These are phyloP conservation scores for Anguilla japonica DNA, from an alignment of 2,113 vertebrate genomes.

Conservation along the genomic window DNA sequence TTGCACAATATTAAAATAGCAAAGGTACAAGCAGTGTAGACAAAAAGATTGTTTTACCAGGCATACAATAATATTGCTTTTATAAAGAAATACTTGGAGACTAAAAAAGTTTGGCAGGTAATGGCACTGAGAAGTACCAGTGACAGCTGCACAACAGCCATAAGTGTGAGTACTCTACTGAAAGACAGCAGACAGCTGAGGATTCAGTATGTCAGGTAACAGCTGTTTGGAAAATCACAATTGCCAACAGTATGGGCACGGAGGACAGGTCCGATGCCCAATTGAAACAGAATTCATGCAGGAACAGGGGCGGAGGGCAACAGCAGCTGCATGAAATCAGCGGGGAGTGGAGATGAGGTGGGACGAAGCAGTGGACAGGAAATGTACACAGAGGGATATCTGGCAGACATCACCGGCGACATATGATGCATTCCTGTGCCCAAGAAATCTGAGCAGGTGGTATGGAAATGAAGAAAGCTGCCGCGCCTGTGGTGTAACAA, in stretches of 20 bases:
- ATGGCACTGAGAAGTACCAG: too few relatives aligned
- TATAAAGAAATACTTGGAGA: too few relatives aligned
- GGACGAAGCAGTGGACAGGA: not conserved
- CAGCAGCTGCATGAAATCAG: not conserved
- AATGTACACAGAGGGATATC: not conserved
- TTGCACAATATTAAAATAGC: not conserved
- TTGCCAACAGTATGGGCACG: not conserved
- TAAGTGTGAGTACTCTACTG: not conserved
- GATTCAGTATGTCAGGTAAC: not conserved
- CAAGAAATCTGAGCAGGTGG: conserved; percentile 9
- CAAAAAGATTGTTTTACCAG: not conserved
- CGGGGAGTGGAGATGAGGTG: not conserved
- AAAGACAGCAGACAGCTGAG: not conserved
- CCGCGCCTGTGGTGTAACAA: conserved; percentile 3
- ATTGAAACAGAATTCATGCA: not conserved
- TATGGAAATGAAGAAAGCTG: conserved; percentile 11
- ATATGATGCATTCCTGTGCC: not conserved
- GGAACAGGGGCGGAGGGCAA: not conserved
- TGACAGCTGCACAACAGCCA: not conserved
- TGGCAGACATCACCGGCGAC: conserved; percentile 1
- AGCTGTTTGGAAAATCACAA: not conserved
- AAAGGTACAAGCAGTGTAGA: not conserved
- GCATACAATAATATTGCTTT: not conserved
- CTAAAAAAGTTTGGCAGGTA: too few relatives aligned
- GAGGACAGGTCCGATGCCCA: not conserved